Conservation (phyloP, 2,888 invertebrate species). For the Pristionchus maxplancki region DNA sequence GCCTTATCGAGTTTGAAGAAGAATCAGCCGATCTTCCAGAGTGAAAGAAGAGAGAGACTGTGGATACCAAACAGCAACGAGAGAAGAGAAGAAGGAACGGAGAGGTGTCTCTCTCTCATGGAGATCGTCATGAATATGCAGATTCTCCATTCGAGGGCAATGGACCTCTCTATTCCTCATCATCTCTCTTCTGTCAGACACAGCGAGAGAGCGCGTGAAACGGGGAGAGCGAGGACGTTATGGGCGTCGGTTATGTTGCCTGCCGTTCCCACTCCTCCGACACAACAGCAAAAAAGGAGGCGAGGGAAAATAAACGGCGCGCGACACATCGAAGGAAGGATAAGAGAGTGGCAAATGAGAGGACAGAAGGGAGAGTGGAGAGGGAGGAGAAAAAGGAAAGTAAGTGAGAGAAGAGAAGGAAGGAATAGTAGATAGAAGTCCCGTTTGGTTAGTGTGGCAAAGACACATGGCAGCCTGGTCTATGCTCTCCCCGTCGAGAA, state of each 20-base stretch:
- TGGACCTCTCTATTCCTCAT: not conserved
- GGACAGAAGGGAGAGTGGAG: conserved; percentile 44
- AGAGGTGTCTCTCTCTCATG: not conserved
- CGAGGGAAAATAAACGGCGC: conserved; percentile 86
- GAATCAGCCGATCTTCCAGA: not conserved
- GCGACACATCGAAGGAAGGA: conserved; percentile 83
- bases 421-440: conserved; percentile 36
- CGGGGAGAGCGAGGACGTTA: not conserved
- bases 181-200: not conserved
- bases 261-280: not conserved
- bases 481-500: not conserved
- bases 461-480: conserved; percentile 24
- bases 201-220: not conserved
- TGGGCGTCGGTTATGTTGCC: not conserved
- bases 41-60: conserved; percentile 8
- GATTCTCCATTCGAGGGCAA: not conserved
- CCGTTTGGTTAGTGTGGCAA: not conserved
- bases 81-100: not conserved
- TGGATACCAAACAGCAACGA: not conserved
- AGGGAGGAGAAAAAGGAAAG: conserved; percentile 45
- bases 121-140: not conserved
- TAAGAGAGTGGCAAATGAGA: conserved; percentile 49
- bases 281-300: conserved; percentile 83
- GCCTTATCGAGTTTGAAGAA: conserved; percentile 13
- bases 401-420: conserved; percentile 24